Percentiles rank a stretch among this genome's conserved stretches.
phyloP scores from a whole-genome alignment of 2,888 invertebrate genomes.

The Platycnemis pennipes region DNA sequence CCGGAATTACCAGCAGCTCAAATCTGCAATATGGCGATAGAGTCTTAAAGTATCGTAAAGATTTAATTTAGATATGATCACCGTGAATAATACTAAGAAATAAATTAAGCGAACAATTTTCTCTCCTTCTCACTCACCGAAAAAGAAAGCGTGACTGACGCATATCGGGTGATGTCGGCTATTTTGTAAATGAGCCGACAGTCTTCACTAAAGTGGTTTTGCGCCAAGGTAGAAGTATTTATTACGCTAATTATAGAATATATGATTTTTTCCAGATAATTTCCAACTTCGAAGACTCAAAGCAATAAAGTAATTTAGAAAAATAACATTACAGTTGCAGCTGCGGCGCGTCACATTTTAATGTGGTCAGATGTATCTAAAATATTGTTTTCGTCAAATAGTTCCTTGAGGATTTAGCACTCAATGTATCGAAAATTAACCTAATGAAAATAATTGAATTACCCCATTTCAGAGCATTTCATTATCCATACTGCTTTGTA shows the following conservation, averaged over 20 bases:
- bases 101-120: not conserved
- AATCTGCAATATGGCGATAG: not conserved
- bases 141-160: conserved; percentile 10
- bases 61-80: not conserved
- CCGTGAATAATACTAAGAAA: not conserved
- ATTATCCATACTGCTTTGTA: no score
- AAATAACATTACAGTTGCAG: not conserved
- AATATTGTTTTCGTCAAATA: no score
- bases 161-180: not conserved
- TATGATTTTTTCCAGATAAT: not conserved
- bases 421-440: no score
- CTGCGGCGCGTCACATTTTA: no score
- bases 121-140: not conserved
- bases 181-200: not conserved
- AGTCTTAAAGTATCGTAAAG: not conserved
- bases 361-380: no score
- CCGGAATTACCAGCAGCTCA: not conserved
- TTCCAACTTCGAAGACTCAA: not conserved
- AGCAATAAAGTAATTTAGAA: not conserved
- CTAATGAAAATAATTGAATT: no score
- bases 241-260: not conserved
- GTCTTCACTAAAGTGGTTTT: not conserved
- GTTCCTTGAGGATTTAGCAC: no score
- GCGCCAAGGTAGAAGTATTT: not conserved
- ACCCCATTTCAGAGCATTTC: no score